phyloP scores from a whole-genome alignment of 1,140 invertebrate species.

The Drosophila paulistorum region DNA sequence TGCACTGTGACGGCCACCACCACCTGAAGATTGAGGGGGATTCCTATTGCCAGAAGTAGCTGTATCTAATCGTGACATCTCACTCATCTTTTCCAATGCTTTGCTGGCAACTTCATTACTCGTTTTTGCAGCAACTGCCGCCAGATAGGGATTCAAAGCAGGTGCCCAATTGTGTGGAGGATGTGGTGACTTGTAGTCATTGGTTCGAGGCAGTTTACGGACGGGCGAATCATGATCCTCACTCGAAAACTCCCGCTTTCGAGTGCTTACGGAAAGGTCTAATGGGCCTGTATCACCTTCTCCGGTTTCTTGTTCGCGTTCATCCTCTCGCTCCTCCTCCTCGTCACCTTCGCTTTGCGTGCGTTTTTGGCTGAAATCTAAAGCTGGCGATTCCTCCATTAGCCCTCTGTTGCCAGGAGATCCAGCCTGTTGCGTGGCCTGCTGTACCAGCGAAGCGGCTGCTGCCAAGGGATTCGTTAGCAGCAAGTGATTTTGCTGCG shows the following conservation, averaged over 20 bases:
- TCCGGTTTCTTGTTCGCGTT: conserved; percentile 44
- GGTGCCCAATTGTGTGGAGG: conserved; percentile 89
- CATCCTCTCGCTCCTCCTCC: conserved; percentile 41
- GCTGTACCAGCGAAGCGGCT: conserved; percentile 82
- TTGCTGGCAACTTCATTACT: conserved; percentile 90
- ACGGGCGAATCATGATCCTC: conserved; percentile 83
- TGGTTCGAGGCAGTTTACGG: conserved; percentile 86
- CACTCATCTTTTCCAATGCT: conserved; percentile 95
- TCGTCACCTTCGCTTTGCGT: conserved; percentile 50
- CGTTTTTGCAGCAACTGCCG: conserved; percentile 88
- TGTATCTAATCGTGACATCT: conserved; percentile 88
- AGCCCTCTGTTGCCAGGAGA: conserved; percentile 83
- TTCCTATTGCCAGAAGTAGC: conserved; percentile 30
- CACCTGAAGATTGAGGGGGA: conserved; percentile 58
- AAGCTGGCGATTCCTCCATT: conserved; percentile 85
- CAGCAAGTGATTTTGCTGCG: conserved; percentile 89
- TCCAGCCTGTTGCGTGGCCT: conserved; percentile 85
- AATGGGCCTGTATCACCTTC: conserved; percentile 88
- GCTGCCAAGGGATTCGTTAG: conserved; percentile 89
- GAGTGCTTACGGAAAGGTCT: conserved; percentile 90
- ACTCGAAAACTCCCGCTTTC: conserved; percentile 84
- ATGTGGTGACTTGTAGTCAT: conserved; percentile 83
- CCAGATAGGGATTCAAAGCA: conserved; percentile 91
- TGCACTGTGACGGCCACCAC: conserved; percentile 89
- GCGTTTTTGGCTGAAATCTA: conserved; percentile 90